Evolutionary conservation across 2,888 invertebrate species (phyloP).

Genomic region (Parnassius smintheus): DNA sequence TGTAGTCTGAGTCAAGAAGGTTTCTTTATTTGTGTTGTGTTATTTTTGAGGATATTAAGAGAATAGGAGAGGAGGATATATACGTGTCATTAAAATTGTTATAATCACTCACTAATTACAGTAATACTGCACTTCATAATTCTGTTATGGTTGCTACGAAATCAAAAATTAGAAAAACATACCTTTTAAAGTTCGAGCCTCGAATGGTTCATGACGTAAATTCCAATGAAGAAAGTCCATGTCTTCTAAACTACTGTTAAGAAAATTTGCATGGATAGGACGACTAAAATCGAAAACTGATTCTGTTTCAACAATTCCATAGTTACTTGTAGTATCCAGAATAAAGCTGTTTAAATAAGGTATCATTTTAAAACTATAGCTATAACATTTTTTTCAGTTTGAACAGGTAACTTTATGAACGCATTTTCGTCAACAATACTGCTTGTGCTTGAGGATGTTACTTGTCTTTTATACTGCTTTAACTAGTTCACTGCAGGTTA

Average conservation of each 20-base stretch:
- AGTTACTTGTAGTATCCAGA: conserved; percentile 55
- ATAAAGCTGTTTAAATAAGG: conserved; percentile 57
- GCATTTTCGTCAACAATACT: not conserved
- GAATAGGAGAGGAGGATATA: too few relatives aligned
- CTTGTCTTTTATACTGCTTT: conserved; percentile 51
- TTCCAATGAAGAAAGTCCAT: conserved; percentile 57
- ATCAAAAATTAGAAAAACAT: conserved; percentile 16
- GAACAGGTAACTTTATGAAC: not conserved
- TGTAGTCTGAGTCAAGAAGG: too few relatives aligned
- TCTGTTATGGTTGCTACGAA: too few relatives aligned
- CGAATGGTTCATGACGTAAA: conserved; percentile 49
- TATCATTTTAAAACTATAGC: conserved; percentile 43
- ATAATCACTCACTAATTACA: too few relatives aligned
- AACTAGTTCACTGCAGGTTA: conserved; percentile 53
- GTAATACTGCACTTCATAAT: too few relatives aligned
- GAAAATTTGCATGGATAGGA: conserved; percentile 44
- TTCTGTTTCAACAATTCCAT: conserved; percentile 64
- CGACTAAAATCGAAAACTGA: conserved; percentile 52
- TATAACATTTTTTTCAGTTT: not conserved
- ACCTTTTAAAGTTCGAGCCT: conserved; percentile 54
- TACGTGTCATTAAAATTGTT: too few relatives aligned
- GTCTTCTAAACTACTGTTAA: conserved; percentile 45
- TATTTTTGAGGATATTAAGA: too few relatives aligned
- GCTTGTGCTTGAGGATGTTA: not conserved
- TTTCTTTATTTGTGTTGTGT: too few relatives aligned